Percentiles rank a stretch among this genome's conserved stretches.
These are phyloP conservation scores for Mesopsocus fuscifrons DNA, from an alignment of 2,888 invertebrate species.

Conservation along the genomic window DNA sequence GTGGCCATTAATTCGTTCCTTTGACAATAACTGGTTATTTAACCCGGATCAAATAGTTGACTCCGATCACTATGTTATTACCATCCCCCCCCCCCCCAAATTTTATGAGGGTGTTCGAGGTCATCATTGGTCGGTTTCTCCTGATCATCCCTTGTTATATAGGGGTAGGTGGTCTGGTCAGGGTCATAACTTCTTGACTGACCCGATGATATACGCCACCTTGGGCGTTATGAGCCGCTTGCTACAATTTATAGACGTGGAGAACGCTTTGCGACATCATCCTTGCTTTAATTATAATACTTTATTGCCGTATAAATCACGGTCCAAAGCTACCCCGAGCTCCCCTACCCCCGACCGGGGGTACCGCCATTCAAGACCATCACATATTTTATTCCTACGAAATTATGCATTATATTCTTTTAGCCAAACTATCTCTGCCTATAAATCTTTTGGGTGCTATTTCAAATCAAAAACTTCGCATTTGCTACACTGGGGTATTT, in stretches of 20 bases:
- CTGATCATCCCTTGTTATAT: too few relatives aligned
- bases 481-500: constrained; percentile 7
- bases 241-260: constrained; percentile 18
- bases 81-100: too few relatives aligned
- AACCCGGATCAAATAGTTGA: too few relatives aligned
- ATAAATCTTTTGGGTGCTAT: neutral
- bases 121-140: too few relatives aligned
- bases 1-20: too few relatives aligned
- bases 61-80: too few relatives aligned
- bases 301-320: constrained; percentile 63
- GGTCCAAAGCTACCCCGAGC: constrained; percentile 19
- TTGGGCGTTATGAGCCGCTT: constrained; percentile 9
- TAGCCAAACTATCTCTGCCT: neutral
- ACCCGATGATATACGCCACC: constrained; percentile 13
- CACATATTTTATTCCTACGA: constrained; percentile 14
- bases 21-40: too few relatives aligned
- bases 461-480: neutral
- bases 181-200: neutral
- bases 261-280: constrained; percentile 28
- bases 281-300: constrained; percentile 59
- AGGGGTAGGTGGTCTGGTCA: too few relatives aligned
- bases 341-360: constrained; percentile 11
- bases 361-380: constrained; percentile 14
- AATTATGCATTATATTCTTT: constrained; percentile 13
- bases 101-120: too few relatives aligned